Percentiles rank a stretch among this genome's conserved stretches.
Evolutionary conservation across 2,113 vertebrate species (phyloP).

Genomic region (Raja brachyura): DNA sequence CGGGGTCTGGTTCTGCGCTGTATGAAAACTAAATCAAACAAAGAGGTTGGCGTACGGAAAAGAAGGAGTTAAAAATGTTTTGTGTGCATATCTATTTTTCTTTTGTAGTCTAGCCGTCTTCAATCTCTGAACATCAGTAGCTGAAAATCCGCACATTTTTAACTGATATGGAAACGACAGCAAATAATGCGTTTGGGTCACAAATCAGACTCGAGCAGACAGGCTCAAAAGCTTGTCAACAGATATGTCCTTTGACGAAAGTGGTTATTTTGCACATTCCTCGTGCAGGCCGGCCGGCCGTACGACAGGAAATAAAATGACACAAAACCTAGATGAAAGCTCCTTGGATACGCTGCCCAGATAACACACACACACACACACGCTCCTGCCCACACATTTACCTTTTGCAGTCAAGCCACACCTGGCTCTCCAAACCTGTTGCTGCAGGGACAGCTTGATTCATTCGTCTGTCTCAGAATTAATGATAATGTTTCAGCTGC

Average conservation of each 20-base stretch:
- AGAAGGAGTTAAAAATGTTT: not conserved
- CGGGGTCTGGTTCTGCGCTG: too few relatives aligned
- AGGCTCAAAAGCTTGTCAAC: not conserved
- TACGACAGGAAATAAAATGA: slow-evolving; percentile 26
- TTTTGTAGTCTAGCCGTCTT: not conserved
- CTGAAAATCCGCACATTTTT: slow-evolving; percentile 11
- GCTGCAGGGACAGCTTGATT: not conserved
- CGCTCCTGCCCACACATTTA: not conserved
- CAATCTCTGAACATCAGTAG: not conserved
- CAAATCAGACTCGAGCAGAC: slow-evolving; percentile 23
- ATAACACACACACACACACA: not conserved
- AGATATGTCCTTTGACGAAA: not conserved
- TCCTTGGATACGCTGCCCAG: not conserved
- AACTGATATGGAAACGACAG: slow-evolving; percentile 17
- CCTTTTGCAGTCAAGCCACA: slow-evolving; percentile 10
- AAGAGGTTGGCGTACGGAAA: not conserved
- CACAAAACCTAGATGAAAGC: slow-evolving; percentile 28
- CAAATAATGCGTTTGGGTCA: slow-evolving; percentile 21
- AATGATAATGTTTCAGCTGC: slow-evolving; percentile 30
- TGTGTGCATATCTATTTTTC: not conserved
- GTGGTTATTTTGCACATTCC: slow-evolving; percentile 25
- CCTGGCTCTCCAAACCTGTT: slow-evolving; percentile 4
- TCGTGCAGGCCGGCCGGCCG: not conserved
- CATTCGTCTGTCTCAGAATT: slow-evolving; percentile 30
- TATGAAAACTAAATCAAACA: too few relatives aligned